A percentile compares a stretch with the other conserved stretches of the same genome.
Evolutionary conservation across 2,113 vertebrate genomes (phyloP).

Genomic region (Okapia johnstoni): DNA sequence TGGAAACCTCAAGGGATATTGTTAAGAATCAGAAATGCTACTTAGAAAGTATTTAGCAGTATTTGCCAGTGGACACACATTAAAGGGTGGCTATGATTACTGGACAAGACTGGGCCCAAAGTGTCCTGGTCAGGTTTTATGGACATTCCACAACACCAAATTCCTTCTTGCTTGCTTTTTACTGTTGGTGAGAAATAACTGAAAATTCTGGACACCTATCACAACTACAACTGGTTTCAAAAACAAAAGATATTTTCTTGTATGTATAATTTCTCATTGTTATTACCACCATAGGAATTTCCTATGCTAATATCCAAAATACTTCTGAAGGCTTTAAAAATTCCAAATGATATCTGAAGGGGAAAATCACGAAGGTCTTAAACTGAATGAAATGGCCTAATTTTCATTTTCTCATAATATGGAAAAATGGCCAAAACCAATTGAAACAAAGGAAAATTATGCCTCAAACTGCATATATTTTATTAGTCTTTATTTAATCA

Average conservation of each 20-base stretch:
- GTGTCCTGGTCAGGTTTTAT: neutral
- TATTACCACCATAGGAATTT: neutral
- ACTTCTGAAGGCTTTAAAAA: neutral
- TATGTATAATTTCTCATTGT: neutral
- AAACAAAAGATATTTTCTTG: neutral
- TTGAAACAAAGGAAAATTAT: neutral
- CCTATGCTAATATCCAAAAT: neutral
- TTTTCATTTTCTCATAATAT: neutral
- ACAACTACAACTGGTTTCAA: neutral
- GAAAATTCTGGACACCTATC: neutral
- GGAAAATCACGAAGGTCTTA: neutral
- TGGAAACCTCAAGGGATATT: fast-evolving
- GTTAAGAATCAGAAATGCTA: neutral
- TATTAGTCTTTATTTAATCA: neutral
- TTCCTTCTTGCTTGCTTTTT: neutral
- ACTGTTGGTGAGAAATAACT: neutral
- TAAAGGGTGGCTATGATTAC: neutral
- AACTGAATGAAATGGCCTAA: neutral
- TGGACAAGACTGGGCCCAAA: neutral
- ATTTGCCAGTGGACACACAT: neutral
- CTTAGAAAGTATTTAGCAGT: neutral
- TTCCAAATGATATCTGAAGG: neutral
- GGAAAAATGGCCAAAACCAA: neutral
- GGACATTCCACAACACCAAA: neutral
- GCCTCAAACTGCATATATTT: neutral